Evolutionary conservation across 1,140 invertebrate genomes (phyloP), one percentile per base, ranked within the genome.

Genomic region (Pinna nobilis): DNA sequence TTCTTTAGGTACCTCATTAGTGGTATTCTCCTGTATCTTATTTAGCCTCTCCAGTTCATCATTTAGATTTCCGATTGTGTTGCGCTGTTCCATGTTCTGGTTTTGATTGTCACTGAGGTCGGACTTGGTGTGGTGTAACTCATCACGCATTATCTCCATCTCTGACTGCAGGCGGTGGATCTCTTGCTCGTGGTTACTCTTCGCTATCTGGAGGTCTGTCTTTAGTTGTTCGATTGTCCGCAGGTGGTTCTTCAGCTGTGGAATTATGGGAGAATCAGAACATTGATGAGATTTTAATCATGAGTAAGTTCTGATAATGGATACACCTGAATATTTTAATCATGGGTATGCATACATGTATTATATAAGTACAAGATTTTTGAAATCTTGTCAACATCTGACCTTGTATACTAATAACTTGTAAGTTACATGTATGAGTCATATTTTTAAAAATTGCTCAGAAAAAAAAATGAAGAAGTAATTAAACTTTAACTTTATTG

Each of bases 191-290:
- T 86, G 80, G n/a, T 76, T 82, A 30, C 75, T 73, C 69, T 76
- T 79, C 33, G 76, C 74, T 65, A 84, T 70, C 51, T 82, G 77
- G 9, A 86, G 61, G 60, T 88, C 87, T 18, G 81, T 77, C 67
- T 87, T 87, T 66, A 86, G 64, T 70, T 87, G 86, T 20, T 88
- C 87, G 15, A 88, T 84, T 3, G 78, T 80, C n/a, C 82, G 71
- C 67, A 85, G 55, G n/a, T 88, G 84, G 66, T 86, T 87, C 70
- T 84, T 84, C 13, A 84, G 76, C 86, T 87, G 74, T n/a, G n/a
- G n/a, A n/a, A n/a, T n/a, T n/a, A n/a, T n/a, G n/a, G n/a, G n/a
- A n/a, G n/a, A n/a, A n/a, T n/a, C n/a, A n/a, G n/a, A n/a, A n/a
- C n/a, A n/a, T n/a, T n/a, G n/a, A n/a, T n/a, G n/a, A n/a, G n/a